phyloP scores from a whole-genome alignment of 2,797 vertebrate species.

The Parotocinclus haroldoi region DNA sequence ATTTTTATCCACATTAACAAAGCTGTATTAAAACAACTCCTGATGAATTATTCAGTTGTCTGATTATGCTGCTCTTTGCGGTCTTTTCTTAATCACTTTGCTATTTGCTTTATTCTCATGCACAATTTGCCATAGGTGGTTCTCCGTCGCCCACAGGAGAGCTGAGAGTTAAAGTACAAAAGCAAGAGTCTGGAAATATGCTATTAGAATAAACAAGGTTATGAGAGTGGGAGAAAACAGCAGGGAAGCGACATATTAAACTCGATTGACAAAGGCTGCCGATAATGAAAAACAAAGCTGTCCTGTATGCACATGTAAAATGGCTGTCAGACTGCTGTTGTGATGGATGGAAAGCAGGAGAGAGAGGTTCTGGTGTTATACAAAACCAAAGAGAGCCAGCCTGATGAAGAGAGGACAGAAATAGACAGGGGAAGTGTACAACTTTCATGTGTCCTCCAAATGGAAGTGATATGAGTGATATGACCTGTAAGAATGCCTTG shows the following conservation, averaged over 20 bases:
- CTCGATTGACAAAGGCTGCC: constrained; percentile 58
- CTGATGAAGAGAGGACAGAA: constrained; percentile 1
- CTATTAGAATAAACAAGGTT: constrained; percentile 63
- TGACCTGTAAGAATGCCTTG: too few relatives aligned
- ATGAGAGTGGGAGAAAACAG: constrained; percentile 47
- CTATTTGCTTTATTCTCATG: constrained; percentile 59
- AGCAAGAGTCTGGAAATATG: constrained; percentile 45
- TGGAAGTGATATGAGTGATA: constrained; percentile 7
- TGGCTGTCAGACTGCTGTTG: constrained; percentile 11
- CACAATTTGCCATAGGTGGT: constrained; percentile 55
- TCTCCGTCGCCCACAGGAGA: constrained; percentile 33
- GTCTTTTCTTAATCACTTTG: constrained; percentile 56
- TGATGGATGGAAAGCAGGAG: constrained; percentile 29
- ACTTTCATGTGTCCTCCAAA: constrained; percentile 7
- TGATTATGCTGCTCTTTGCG: constrained; percentile 55
- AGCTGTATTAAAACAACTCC: constrained; percentile 29
- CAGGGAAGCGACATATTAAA: constrained; percentile 61
- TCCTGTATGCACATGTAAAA: constrained; percentile 29
- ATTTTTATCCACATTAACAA: constrained; percentile 36
- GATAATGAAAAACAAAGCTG: constrained; percentile 53
- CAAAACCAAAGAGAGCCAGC: background rate
- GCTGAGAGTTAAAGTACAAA: constrained; percentile 48
- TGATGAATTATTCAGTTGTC: constrained; percentile 46
- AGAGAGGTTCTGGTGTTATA: constrained; percentile 7
- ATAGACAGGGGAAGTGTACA: constrained; percentile 11